Base-by-base conservation (phyloP, 2,797 vertebrate species). In the Balearica regulorum region DNA sequence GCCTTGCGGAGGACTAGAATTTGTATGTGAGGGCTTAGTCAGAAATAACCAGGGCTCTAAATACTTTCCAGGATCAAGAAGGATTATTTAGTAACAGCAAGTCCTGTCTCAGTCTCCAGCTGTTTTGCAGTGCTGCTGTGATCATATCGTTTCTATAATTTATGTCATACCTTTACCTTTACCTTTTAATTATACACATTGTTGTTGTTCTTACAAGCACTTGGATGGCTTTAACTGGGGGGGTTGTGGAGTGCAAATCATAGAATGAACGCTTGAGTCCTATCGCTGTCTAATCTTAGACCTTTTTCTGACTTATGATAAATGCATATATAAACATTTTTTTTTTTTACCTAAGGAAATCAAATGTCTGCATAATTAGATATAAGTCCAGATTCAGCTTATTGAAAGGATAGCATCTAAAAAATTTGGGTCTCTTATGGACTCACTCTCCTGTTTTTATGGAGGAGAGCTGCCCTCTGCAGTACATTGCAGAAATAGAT, bases 391-490 rank as follows among this genome's bases (percentile, higher is more conserved):
- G 43, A 60, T 87, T 62, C 35, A 89, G 31, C 11, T 60, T 73
- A 65, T 18, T 69, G 39, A 62, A 94, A 91, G 26, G 19, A 55
- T 10, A 51, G 17, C 16, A 31, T 24, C 43, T 51, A 35, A 66
- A 91, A 84, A 31, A 76, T 4, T 0, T 31, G 14, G 1, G 16
- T 62, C 17, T 79, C 15, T 75, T 35, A 37, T 2, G 0, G 1
- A 35, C 28, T 78, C 11, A 5, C 31, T 71, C 39, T 62, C 25
- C 48, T 85, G 5, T 51, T 93, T 89, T 35, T 33, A 29, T 64
- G 64, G 82, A 89, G 68, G 25, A 94, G 43, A 83, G 71, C 84
- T 94, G 93, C 95, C 91, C 92, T 76, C 94, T 95, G 60, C 89
- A 92, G 95, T 88, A 39, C 44, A 8, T 19, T 72, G 61, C 11